Evolutionary conservation across 1,140 invertebrate genomes (phyloP).

Genomic region (Anoplolepis gracilipes): DNA sequence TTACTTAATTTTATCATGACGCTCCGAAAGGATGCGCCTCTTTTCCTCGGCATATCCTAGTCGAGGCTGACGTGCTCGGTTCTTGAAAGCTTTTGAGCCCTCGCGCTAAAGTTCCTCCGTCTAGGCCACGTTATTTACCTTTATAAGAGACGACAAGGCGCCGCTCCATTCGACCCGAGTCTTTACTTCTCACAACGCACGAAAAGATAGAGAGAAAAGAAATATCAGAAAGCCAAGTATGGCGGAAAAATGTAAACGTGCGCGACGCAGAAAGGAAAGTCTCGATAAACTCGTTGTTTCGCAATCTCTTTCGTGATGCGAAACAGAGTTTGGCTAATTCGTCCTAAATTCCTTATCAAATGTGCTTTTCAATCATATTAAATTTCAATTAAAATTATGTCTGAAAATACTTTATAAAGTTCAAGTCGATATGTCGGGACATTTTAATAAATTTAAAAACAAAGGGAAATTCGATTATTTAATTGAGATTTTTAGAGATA

Average conservation of each 20-base stretch:
- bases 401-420: not conserved
- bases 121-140: constrained; percentile 58
- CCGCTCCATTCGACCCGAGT: constrained; percentile 36
- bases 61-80: constrained; percentile 44
- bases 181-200: constrained; percentile 40
- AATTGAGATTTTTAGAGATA: not conserved
- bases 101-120: constrained; percentile 56
- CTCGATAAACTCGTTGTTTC: constrained; percentile 18
- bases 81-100: constrained; percentile 59
- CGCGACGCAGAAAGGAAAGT: constrained; percentile 31
- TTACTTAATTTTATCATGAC: constrained; percentile 62
- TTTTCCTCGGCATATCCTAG: constrained; percentile 34
- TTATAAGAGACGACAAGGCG: constrained; percentile 60
- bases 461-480: not conserved
- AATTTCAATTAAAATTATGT: not conserved
- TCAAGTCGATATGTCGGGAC: not conserved
- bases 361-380: not conserved
- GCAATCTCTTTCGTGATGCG: not conserved
- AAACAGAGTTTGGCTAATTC: constrained; percentile 16
- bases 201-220: constrained; percentile 40
- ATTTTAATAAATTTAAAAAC: constrained; percentile 4
- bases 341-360: constrained; percentile 14
- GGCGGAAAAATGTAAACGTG: constrained; percentile 47
- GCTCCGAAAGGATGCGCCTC: constrained; percentile 41
- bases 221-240: constrained; percentile 42